A percentile compares a stretch with the other conserved stretches of the same genome.
Conservation (phyloP, 2,797 vertebrate species). For the Catostomus latipinnis region DNA sequence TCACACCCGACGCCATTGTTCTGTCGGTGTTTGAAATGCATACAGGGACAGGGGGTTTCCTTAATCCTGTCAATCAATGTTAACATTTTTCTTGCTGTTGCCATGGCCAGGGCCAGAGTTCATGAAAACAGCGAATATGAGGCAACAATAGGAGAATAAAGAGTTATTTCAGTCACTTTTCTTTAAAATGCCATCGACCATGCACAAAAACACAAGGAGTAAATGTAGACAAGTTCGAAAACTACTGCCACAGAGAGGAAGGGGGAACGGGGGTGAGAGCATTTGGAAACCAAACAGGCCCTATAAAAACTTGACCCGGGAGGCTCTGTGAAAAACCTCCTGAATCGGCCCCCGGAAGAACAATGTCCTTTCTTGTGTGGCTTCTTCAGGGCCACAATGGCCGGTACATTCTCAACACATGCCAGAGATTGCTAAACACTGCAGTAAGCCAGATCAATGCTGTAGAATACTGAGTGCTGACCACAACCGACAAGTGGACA, state of each 20-base stretch:
- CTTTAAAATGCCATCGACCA: slow-evolving; percentile 97
- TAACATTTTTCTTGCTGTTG: slow-evolving; percentile 99
- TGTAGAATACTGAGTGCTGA: slow-evolving; percentile 79
- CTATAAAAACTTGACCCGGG: slow-evolving; percentile 97
- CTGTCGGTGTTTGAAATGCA: slow-evolving; percentile 99
- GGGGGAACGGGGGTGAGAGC: slow-evolving; percentile 73
- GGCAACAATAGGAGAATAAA: slow-evolving; percentile 99
- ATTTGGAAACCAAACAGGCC: slow-evolving; percentile 97
- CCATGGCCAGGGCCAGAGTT: slow-evolving; percentile 99
- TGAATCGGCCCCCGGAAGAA: slow-evolving; percentile 92
- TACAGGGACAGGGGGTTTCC: slow-evolving; percentile 90
- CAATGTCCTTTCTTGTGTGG: slow-evolving; percentile 87
- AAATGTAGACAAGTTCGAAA: slow-evolving; percentile 98
- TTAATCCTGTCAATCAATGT: slow-evolving; percentile 99
- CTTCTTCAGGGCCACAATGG: slow-evolving; percentile 88
- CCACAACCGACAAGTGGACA: slow-evolving; percentile 66
- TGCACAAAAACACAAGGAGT: slow-evolving; percentile 97
- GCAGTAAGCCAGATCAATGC: slow-evolving; percentile 84
- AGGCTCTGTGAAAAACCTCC: slow-evolving; percentile 98
- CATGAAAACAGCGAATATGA: slow-evolving; percentile 99
- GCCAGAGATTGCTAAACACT: slow-evolving; percentile 82
- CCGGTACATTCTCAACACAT: slow-evolving; percentile 92
- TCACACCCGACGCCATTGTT: slow-evolving; percentile 99
- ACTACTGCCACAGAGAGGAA: slow-evolving; percentile 83
- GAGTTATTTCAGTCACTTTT: slow-evolving; percentile 92